A percentile compares a stretch with the other conserved stretches of the same genome.
Evolutionary conservation across 1,140 invertebrate genomes (phyloP).

Genomic region (Bombus polaris): DNA sequence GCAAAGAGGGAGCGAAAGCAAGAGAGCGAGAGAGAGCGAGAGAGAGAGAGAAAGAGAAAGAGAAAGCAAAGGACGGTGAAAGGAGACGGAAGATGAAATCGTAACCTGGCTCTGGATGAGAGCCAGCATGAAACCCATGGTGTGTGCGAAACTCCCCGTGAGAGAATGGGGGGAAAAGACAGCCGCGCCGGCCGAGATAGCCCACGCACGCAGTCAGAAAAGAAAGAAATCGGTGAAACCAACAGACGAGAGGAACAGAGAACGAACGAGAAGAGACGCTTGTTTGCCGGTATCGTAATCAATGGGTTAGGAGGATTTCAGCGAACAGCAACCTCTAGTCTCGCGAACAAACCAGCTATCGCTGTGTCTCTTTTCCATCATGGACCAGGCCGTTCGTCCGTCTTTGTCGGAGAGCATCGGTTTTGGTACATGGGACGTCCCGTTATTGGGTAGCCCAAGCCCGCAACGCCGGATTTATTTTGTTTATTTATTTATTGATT

Average conservation of each 20-base stretch:
- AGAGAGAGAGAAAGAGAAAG: slow-evolving; percentile 4
- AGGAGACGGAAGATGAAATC: slow-evolving; percentile 64
- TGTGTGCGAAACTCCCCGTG: slow-evolving; percentile 73
- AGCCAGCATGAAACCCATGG: slow-evolving; percentile 74
- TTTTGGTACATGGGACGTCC: slow-evolving; percentile 23
- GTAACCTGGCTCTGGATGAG: slow-evolving; percentile 73
- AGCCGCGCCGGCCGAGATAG: slow-evolving; percentile 52
- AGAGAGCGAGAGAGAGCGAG: slow-evolving; percentile 26
- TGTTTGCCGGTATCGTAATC: slow-evolving; percentile 62
- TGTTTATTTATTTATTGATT: slow-evolving; percentile 52
- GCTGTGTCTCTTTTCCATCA: not conserved
- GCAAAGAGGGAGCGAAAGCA: not conserved
- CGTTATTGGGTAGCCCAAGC: slow-evolving; percentile 31
- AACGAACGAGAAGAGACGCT: not conserved
- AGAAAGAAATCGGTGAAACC: not conserved
- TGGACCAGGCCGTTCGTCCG: not conserved
- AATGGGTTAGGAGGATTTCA: slow-evolving; percentile 57
- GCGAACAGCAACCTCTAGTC: not conserved
- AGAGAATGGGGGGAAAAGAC: slow-evolving; percentile 57
- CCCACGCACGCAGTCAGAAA: slow-evolving; percentile 49
- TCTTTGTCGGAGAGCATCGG: not conserved
- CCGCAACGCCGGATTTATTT: slow-evolving; percentile 31
- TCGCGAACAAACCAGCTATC: not conserved
- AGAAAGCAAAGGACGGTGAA: slow-evolving; percentile 24
- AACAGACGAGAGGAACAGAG: not conserved